Base-by-base conservation (phyloP, 1,140 invertebrate species). In the Sesamia nonagrioides region DNA sequence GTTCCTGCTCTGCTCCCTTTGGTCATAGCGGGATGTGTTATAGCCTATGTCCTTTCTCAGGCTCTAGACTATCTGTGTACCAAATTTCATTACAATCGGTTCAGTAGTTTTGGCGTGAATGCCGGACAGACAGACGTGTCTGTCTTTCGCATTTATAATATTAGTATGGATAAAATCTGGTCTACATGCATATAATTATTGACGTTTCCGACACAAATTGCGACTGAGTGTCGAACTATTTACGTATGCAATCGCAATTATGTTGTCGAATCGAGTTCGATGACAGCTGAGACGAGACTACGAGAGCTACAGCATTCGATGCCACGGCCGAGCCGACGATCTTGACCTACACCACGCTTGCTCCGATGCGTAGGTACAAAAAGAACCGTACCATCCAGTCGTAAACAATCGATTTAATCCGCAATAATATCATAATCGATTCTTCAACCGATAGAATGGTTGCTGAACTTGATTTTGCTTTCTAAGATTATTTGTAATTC, bases 271-370 rank as follows among this genome's bases (percentile, higher is more conserved):
- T 78, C 56, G 77, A 88, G 84, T 88, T 89, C 88, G 86, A 88
- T 89, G 88, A 92, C 86, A 91, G 86, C 48, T 68, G 81, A 83
- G 82, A 88, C 83, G 75, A 68, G 7, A 13, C 61, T 9, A 9
- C 37, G 40, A 84, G 82, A 83, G 60, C 21, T 81, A 86, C 76
- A 61, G 79, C 66, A 84, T 87, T 86, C 79, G 89, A 92, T 90
- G 91, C 91, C 90, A 93, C 83, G 91, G 92, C 68, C 92, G 83
- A 71, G n/a, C 42, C 9, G 15, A n/a, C 78, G 89, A 54, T 88
- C 91, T 94, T 92, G 90, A 92, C 92, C 90, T 91, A 91, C 85
- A 83, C 83, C 66, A 69, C 42, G 66, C 63, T 60, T 74, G 83
- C 76, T 69, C 21, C 79, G 84, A 86, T 91, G 88, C 82, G 84